Evolutionary conservation across 2,113 vertebrate genomes (phyloP), one percentile per base, ranked within the genome.

Genomic region (Numida meleagris): DNA sequence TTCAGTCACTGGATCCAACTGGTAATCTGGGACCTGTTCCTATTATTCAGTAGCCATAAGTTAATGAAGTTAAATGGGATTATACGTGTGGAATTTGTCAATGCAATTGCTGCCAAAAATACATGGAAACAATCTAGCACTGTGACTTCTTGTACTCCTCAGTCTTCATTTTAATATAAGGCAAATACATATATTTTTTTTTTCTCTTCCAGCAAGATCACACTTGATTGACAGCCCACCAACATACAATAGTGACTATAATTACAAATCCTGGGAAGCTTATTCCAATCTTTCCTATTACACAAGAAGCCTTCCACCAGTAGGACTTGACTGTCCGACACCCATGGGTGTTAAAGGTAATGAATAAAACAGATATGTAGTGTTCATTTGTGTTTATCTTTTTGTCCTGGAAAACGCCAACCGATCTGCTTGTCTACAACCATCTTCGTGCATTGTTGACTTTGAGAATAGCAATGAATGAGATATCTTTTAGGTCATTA

Each of bases 261-360:
- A 25, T 76, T 99, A 99, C 96, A 99, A 99, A 94, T 99, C 83
- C 96, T 99, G 99, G 99, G 99, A 99, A 97, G 98, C 98, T 27
- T 99, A 98, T 87, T 99, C 99, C 46, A 99, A 99, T 88, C 97
- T 99, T 65, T 99, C 99, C 29, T 99, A 99, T 78, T 99, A 99
- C 13, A 99, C 99, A 0, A 98, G 99, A 88, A 97, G 95, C 29
- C 98, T 99, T 53, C 99, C 99, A 42, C 99, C 99, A 12, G 99
- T 99, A 46, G 96, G 98, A 3, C 94, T 97, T 48, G 98, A 99
- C 95, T 99, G 99, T 81, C 99, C 99, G 63, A 99, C 99, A 42
- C 99, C 99, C 5, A 98, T 99, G 99, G 99, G 99, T 96, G 98
- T 99, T 59, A 98, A 98, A 98, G 99, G 99, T 99, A 96, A 98